Base-by-base conservation (phyloP, 2,888 invertebrate species). In the Chloroclysta siterata region DNA sequence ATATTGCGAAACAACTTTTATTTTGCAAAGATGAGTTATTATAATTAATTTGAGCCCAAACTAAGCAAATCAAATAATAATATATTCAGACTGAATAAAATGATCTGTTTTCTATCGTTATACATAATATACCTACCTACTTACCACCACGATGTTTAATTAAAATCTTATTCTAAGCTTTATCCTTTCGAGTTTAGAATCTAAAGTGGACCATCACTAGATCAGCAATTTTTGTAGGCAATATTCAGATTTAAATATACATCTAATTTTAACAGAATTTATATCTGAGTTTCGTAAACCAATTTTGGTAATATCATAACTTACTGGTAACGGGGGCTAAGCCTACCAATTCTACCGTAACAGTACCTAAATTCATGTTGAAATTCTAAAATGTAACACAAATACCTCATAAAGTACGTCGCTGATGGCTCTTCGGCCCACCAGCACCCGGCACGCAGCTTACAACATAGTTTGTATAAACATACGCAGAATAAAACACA, bases 361-460 rank as follows among this genome's bases (percentile, higher is more conserved):
- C 68, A 65, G 68, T 65, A 61, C 68, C 66, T 57, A 67, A 65
- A 54, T 15, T 62, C 44, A 53, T 56, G 66, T 69, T 63, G 65
- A 67, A 63, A 67, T 62, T 60, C 48, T 53, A 57, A 60, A 59
- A 65, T 71, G 68, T 63, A 68, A 63, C 67, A 57, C 71, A 68
- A 64, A 69, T 71, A 63, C 66, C 66, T 29, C 69, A 66, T 63
- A 64, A 71, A 71, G 61, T 46, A 60, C 54, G 36, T 33, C 5
- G 50, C 57, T 54, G 65, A 58, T 65, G 58, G 54, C 58, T 42
- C 48, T 44, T 28, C 62, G 47, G 59, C 63, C 62, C 62, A 66
- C 66, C 66, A n/a, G 52, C 59, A 39, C 62, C 6, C 42, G n/a
- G 4, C 14, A 13, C 60, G 39, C 55, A 42, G 52, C n/a, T 7